Evolutionary conservation across 1,140 invertebrate genomes (phyloP), one percentile per base, ranked within the genome.

Genomic region (Atopsyche davidsoni): DNA sequence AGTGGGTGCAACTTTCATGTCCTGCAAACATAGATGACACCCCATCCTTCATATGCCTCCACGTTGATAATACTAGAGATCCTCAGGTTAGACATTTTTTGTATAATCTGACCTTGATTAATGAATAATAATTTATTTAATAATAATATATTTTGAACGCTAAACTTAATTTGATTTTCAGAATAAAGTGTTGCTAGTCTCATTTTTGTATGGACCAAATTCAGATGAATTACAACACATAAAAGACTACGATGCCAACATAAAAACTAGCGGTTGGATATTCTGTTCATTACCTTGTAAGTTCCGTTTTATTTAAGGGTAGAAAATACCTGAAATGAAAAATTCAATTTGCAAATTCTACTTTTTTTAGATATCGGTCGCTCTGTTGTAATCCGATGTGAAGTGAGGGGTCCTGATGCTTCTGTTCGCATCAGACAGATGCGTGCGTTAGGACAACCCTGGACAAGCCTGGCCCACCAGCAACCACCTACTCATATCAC

Each of bases 61-160:
- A 97, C 60, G 83, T 98, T 45, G 93, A 98, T 64, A 96, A 96
- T 61, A 89, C 88, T 54, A 78, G 92, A 36, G 93, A 96, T 70
- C 76, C 92, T 51, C 85, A 81, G 66, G 89, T 92, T 66, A 79
- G 78, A 32, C 43, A 19, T 23, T 13, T 16, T 16, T 18, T n/a
- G 19, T 47, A 38, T 17, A 24, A n/a, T n/a, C n/a, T n/a, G n/a
- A n/a, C n/a, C n/a, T n/a, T n/a, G n/a, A n/a, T n/a, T n/a, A n/a
- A n/a, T n/a, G n/a, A n/a, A n/a, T n/a, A n/a, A n/a, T n/a, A n/a
- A n/a, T 25, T 34, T 31, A 40, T 42, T 42, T 42, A 22, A 22
- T 42, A 42, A 42, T 21, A 39, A 7, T 39, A 39, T 14, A 39
- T 9, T n/a, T n/a, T n/a, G n/a, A n/a, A n/a, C n/a, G n/a, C n/a